These are phyloP conservation scores for Gymnodraco acuticeps DNA, from an alignment of 2,797 vertebrate genomes.

Conservation along the genomic window DNA sequence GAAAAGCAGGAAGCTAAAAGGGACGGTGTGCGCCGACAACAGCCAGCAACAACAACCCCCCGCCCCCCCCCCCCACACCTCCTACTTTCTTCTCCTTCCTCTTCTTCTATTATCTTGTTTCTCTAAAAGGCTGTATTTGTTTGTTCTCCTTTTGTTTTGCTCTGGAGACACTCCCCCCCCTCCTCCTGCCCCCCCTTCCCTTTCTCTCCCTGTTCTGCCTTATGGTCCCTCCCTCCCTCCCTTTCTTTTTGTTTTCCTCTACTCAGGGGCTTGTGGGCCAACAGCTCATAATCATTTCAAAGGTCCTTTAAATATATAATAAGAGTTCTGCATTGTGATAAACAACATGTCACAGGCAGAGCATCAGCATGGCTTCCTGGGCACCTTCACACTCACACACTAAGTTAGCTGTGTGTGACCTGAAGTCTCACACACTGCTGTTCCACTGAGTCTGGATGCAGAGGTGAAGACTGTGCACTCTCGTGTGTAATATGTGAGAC, in stretches of 20 bases:
- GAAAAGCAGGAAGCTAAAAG: slow-evolving; percentile 47
- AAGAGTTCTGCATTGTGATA: slow-evolving; percentile 79
- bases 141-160: slow-evolving; percentile 82
- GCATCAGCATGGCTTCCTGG: slow-evolving; percentile 57
- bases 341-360: slow-evolving; percentile 80
- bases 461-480: neutral
- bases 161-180: slow-evolving; percentile 54
- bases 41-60: slow-evolving; percentile 53
- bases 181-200: slow-evolving; percentile 27
- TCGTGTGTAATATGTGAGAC: neutral
- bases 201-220: slow-evolving; percentile 34
- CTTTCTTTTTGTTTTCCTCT: slow-evolving; percentile 63
- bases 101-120: slow-evolving; percentile 63
- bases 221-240: slow-evolving; percentile 39
- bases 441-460: neutral
- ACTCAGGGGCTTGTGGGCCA: slow-evolving; percentile 72
- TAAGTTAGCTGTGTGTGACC: slow-evolving; percentile 22
- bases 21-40: slow-evolving; percentile 50
- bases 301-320: slow-evolving; percentile 85
- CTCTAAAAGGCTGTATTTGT: slow-evolving; percentile 72
- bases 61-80: slow-evolving; percentile 1
- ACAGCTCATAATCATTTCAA: slow-evolving; percentile 87
- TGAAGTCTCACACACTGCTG: slow-evolving; percentile 31
- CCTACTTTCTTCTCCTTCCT: slow-evolving; percentile 33
- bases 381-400: neutral